phyloP scores from a whole-genome alignment of 2,113 vertebrate genomes.

The Petrocephalus zakoni region DNA sequence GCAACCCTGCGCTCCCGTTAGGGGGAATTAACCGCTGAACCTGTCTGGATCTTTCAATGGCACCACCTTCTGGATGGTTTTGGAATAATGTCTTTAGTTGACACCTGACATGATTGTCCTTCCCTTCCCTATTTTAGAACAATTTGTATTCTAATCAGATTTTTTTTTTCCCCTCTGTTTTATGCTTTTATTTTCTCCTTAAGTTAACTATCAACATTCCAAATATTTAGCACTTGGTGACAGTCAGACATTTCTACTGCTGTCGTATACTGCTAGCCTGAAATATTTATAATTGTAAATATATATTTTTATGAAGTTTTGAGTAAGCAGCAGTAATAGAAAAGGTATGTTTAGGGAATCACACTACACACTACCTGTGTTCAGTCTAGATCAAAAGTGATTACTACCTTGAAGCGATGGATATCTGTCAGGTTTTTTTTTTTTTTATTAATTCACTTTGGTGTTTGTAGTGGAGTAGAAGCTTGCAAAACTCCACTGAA shows the following conservation, averaged over 20 bases:
- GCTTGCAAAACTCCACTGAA: background rate
- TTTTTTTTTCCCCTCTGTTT: slow-evolving; percentile 3
- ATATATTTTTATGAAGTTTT: slow-evolving; percentile 34
- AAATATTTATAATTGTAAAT: slow-evolving; percentile 47
- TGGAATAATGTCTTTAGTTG: background rate
- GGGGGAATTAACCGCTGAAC: background rate
- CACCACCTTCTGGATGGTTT: background rate
- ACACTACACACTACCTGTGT: slow-evolving; percentile 5
- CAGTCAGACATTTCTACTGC: slow-evolving; percentile 42
- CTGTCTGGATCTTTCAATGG: background rate
- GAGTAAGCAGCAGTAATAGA: slow-evolving; percentile 42
- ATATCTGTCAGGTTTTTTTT: background rate
- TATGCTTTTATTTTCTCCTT: slow-evolving; percentile 12
- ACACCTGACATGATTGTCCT: background rate
- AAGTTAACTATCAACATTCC: slow-evolving; percentile 36
- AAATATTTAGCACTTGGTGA: slow-evolving; percentile 37
- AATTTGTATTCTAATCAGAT: background rate
- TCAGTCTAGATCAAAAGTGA: background rate
- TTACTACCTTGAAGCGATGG: background rate
- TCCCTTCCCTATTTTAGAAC: background rate
- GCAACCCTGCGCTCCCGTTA: background rate
- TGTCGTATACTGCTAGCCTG: slow-evolving; percentile 55
- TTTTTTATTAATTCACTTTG: background rate
- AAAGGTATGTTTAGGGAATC: slow-evolving; percentile 37
- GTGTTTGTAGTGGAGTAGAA: background rate